Conservation (phyloP, 2,113 vertebrate genomes). For the Myiozetetes cayanensis region DNA sequence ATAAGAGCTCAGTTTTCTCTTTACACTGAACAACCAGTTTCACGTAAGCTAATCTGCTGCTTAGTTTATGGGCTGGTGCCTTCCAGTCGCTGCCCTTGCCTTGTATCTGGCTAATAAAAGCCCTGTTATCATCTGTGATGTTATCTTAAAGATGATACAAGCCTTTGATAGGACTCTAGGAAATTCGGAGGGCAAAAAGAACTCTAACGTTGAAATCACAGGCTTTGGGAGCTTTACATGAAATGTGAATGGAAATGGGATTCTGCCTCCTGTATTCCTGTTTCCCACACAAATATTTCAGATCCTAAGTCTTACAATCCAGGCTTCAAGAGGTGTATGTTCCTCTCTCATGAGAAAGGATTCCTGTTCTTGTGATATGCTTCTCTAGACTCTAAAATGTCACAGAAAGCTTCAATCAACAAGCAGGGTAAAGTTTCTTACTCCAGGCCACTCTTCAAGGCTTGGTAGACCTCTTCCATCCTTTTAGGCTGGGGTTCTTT, state of each 20-base stretch:
- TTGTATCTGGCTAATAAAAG: background rate
- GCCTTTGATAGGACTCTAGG: background rate
- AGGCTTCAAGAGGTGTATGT: background rate
- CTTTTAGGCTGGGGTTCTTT: slow-evolving; percentile 92
- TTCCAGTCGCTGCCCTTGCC: background rate
- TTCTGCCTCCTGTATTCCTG: background rate
- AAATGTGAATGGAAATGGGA: background rate
- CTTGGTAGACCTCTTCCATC: slow-evolving; percentile 90
- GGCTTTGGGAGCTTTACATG: background rate
- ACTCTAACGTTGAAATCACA: background rate
- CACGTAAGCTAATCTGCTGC: slow-evolving; percentile 6
- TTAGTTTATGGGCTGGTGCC: background rate
- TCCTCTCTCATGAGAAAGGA: background rate
- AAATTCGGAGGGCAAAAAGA: background rate
- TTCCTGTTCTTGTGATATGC: background rate
- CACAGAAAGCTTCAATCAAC: background rate
- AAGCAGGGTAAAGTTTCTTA: slow-evolving; percentile 74
- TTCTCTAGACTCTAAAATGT: background rate
- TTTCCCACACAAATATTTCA: background rate
- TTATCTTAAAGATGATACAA: slow-evolving; percentile 10
- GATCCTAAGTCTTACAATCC: background rate
- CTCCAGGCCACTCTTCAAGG: slow-evolving; percentile 92
- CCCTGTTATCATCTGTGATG: background rate
- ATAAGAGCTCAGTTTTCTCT: background rate
- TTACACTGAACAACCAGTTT: background rate